Evolutionary conservation across 2,888 invertebrate species (phyloP).

Genomic region (Boloria euphrosyne): DNA sequence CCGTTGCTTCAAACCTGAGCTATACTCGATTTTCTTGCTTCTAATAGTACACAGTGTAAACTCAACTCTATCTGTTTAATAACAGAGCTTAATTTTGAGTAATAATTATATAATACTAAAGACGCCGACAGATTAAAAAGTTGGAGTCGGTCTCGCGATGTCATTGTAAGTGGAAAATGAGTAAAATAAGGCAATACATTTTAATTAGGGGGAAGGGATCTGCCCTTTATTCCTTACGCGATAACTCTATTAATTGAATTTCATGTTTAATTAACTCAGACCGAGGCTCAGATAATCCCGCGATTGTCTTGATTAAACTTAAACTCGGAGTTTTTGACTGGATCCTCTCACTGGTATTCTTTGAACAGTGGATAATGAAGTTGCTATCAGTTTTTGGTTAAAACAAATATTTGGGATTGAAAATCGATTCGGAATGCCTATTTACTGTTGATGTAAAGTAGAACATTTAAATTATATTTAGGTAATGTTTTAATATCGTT

Average conservation of each 20-base stretch:
- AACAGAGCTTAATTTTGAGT: constrained; percentile 43
- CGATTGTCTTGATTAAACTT: constrained; percentile 57
- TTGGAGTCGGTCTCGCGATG: constrained; percentile 78
- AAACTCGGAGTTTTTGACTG: constrained; percentile 61
- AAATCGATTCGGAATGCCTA: constrained; percentile 13
- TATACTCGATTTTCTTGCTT: constrained; percentile 60
- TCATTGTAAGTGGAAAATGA: constrained; percentile 82
- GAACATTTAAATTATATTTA: background rate
- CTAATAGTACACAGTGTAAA: constrained; percentile 37
- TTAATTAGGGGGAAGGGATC: constrained; percentile 80
- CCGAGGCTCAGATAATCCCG: constrained; percentile 69
- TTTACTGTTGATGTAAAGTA: background rate
- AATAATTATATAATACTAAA: constrained; percentile 48
- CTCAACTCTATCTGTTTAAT: constrained; percentile 33
- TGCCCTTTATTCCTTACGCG: constrained; percentile 78
- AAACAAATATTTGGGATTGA: constrained; percentile 16
- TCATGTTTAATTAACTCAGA: constrained; percentile 81
- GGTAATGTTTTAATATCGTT: too few relatives aligned
- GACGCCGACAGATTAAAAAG: constrained; percentile 79
- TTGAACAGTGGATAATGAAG: constrained; percentile 30
- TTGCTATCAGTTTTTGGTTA: constrained; percentile 31
- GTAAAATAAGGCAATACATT: constrained; percentile 83
- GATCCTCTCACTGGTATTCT: constrained; percentile 32
- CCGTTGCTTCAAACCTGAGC: constrained; percentile 62
- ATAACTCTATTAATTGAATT: constrained; percentile 82